Evolutionary conservation across 2,888 invertebrate genomes (phyloP).

Genomic region (Lissocephala sabroskyi): DNA sequence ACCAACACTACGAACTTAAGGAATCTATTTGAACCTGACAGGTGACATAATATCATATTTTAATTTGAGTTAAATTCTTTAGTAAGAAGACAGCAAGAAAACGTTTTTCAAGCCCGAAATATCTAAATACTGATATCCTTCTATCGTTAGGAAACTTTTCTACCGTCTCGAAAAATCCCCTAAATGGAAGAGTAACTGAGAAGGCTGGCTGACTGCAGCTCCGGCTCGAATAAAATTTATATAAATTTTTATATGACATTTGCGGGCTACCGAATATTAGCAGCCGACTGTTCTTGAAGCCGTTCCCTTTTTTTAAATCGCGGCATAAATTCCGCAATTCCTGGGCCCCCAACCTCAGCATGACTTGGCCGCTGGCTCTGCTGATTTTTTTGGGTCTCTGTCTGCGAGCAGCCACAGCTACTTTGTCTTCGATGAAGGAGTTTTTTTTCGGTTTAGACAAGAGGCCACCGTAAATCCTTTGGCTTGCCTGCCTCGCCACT

Average conservation of each 20-base stretch:
- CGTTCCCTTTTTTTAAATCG: conserved; percentile 31
- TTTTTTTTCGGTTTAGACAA: background rate
- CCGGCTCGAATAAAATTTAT: background rate
- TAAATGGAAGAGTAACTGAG: no score
- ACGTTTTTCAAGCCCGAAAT: no score
- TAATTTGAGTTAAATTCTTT: no score
- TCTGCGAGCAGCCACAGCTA: no score
- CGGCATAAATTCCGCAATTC: conserved; percentile 55
- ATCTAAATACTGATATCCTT: no score
- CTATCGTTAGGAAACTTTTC: no score
- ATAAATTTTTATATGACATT: conserved; percentile 19
- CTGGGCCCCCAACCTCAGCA: conserved; percentile 39
- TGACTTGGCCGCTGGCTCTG: conserved; percentile 24
- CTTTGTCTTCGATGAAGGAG: conserved; percentile 37
- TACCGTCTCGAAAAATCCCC: no score
- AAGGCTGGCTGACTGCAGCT: no score
- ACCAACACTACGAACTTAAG: no score
- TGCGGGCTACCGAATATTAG: conserved; percentile 34
- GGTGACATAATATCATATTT: no score
- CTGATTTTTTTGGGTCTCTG: conserved; percentile 26
- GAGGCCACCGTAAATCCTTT: conserved; percentile 65
- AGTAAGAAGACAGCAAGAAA: no score
- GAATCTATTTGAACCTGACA: no score
- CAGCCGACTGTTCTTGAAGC: conserved; percentile 7
- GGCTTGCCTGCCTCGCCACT: conserved; percentile 42